Evolutionary conservation across 1,140 invertebrate genomes (phyloP).

Genomic region (Pogonognathellus flavescens): DNA sequence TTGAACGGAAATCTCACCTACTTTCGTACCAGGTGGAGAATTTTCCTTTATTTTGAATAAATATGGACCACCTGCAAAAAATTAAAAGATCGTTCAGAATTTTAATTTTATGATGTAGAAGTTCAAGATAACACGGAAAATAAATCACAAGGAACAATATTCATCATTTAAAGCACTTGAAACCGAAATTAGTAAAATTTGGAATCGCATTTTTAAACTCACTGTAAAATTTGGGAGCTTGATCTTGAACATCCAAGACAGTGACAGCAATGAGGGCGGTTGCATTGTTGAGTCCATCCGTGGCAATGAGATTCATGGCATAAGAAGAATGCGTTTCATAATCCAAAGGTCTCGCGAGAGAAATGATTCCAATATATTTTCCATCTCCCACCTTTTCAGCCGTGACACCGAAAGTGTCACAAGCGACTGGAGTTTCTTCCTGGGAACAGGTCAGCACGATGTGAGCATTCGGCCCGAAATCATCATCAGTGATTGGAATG

Average conservation of each 20-base stretch:
- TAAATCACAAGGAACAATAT: not conserved
- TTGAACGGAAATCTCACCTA: slow-evolving; percentile 73
- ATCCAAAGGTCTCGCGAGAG: slow-evolving; percentile 77
- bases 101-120: too few relatives aligned
- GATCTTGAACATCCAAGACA: slow-evolving; percentile 84
- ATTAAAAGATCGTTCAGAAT: not conserved
- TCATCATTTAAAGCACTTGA: not conserved
- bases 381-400: slow-evolving; percentile 76
- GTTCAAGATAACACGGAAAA: too few relatives aligned
- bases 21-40: slow-evolving; percentile 77
- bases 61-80: slow-evolving; percentile 61
- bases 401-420: slow-evolving; percentile 74
- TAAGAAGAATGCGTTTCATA: slow-evolving; percentile 82
- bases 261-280: slow-evolving; percentile 81
- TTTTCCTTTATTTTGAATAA: slow-evolving; percentile 78
- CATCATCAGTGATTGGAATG: slow-evolving; percentile 83
- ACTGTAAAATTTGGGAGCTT: slow-evolving; percentile 75
- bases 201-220: not conserved
- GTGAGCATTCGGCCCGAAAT: slow-evolving; percentile 82
- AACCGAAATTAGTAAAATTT: too few relatives aligned
- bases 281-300: slow-evolving; percentile 76
- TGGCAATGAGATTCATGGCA: slow-evolving; percentile 77
- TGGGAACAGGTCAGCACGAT: slow-evolving; percentile 78
- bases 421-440: slow-evolving; percentile 74
- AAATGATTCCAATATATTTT: slow-evolving; percentile 79